Base-by-base conservation (phyloP, 2,888 invertebrate genomes). In the Actias luna region DNA sequence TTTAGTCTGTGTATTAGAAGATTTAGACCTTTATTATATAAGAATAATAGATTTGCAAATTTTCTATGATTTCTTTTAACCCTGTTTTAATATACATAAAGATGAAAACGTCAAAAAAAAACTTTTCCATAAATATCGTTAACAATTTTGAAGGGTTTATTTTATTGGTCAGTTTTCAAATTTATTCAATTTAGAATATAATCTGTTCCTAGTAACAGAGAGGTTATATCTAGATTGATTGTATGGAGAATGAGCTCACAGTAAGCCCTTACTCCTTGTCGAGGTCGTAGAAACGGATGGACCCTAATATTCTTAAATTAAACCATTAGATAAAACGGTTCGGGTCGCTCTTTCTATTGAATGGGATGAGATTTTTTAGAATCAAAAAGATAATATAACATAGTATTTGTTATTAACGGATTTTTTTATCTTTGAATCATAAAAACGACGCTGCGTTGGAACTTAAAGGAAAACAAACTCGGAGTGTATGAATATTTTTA, bases 261-360 rank as follows among this genome's bases (percentile, higher is more conserved):
- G 14, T 39, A 39, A 39, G 16, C 14, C 36, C 36, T 16, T 39
- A 14, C 16, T 16, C 36, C 46, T 50, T 50, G 46, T 50, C 22
- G 25, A 25, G 25, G 22, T 25, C 46, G 46, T 50, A 50, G 16
- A 55, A 55, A 27, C 29, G n/a, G n/a, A 55, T 29, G 29, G 39
- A 66, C 64, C 69, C 64, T 59, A 71, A 71, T 71, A 67, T 69
- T 42, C 63, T 58, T 69, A 71, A 69, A 71, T 71, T 71, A 69
- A 71, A 71, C 64, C 62, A 57, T 33, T 25, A 12, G 61, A 62
- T 62, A 62, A 62, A 57, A 16, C 29, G 55, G n/a, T 55, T 29
- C 10, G 29, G 55, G 55, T 29, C n/a, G 14, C 29, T 55, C 55
- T 27, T 55, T 55, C n/a, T 5, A 55, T 29, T 55, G n/a, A 55